A percentile compares a stretch with the other conserved stretches of the same genome.
Evolutionary conservation across 2,888 invertebrate genomes (phyloP).

Genomic region (Sesamia inferens): DNA sequence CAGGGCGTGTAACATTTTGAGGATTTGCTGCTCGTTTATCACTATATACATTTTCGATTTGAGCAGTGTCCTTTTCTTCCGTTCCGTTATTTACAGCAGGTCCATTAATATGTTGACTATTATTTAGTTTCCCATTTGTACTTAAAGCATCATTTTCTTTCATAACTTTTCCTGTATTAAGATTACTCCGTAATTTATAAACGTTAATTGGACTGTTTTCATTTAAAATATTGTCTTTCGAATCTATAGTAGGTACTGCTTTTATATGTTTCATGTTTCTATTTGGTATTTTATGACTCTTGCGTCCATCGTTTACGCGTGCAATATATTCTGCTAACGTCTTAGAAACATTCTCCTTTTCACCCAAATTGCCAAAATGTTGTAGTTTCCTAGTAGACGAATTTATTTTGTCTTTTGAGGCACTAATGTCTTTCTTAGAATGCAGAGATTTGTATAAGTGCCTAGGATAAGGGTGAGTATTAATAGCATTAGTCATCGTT

Average conservation of each 20-base stretch:
- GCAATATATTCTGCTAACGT: slow-evolving; percentile 25
- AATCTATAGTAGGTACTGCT: background rate
- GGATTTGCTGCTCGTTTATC: slow-evolving; percentile 20
- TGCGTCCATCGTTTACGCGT: background rate
- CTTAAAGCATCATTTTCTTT: background rate
- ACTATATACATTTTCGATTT: background rate
- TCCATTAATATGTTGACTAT: background rate
- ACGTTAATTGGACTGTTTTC: slow-evolving; percentile 1
- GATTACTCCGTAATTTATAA: slow-evolving; percentile 20
- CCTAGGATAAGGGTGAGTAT: slow-evolving; percentile 10
- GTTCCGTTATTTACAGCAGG: background rate
- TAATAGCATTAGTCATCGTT: slow-evolving; percentile 21
- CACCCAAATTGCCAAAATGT: slow-evolving; percentile 7
- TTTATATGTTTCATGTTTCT: slow-evolving; percentile 13
- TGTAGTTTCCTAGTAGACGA: background rate
- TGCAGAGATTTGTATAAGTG: background rate
- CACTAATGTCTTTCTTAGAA: slow-evolving; percentile 5
- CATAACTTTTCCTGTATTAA: slow-evolving; percentile 24
- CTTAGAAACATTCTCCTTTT: slow-evolving; percentile 15
- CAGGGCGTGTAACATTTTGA: background rate
- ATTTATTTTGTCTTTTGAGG: slow-evolving; percentile 24
- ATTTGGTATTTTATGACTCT: background rate
- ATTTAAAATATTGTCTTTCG: slow-evolving; percentile 29
- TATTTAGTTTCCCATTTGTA: slow-evolving; percentile 15
- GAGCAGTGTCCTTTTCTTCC: background rate